A percentile compares a stretch with the other conserved stretches of the same genome.
phyloP scores from a whole-genome alignment of 2,797 vertebrate species.

The Graptemys geographica region DNA sequence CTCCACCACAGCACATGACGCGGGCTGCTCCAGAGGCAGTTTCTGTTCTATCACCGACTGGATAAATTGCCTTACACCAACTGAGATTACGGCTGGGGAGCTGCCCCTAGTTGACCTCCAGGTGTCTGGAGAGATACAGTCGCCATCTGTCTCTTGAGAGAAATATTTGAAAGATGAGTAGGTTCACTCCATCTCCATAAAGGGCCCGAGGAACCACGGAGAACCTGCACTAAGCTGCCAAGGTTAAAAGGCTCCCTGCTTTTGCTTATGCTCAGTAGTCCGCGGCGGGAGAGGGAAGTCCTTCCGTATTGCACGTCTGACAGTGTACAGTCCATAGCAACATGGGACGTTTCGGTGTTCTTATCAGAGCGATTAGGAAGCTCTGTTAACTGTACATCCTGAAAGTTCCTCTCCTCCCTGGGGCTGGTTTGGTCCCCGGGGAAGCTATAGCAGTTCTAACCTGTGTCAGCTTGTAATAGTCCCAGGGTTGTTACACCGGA shows the following conservation, averaged over 20 bases:
- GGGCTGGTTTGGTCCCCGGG: accelerated
- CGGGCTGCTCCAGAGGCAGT: not conserved
- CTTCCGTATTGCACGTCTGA: too few species aligned
- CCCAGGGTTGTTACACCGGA: not conserved
- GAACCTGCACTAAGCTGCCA: not conserved
- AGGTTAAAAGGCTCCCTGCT: not conserved
- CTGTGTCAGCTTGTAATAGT: not conserved
- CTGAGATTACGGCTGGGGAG: not conserved
- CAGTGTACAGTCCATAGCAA: not conserved
- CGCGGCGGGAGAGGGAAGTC: not conserved
- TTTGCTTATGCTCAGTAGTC: not conserved
- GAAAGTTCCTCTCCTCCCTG: accelerated
- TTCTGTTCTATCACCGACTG: not conserved
- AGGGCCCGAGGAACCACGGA: not conserved
- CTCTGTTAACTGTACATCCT: not conserved
- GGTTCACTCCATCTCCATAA: not conserved
- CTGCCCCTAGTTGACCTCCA: slow-evolving; percentile 17
- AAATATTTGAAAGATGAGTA: not conserved
- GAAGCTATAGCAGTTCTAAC: not conserved
- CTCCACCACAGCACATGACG: accelerated
- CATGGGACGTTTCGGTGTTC: not conserved
- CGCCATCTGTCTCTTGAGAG: not conserved
- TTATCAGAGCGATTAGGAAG: slow-evolving; percentile 46
- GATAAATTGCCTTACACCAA: not conserved
- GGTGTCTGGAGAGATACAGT: not conserved